Base-by-base conservation (phyloP, 1,140 invertebrate species). In the Drosophila azteca region DNA sequence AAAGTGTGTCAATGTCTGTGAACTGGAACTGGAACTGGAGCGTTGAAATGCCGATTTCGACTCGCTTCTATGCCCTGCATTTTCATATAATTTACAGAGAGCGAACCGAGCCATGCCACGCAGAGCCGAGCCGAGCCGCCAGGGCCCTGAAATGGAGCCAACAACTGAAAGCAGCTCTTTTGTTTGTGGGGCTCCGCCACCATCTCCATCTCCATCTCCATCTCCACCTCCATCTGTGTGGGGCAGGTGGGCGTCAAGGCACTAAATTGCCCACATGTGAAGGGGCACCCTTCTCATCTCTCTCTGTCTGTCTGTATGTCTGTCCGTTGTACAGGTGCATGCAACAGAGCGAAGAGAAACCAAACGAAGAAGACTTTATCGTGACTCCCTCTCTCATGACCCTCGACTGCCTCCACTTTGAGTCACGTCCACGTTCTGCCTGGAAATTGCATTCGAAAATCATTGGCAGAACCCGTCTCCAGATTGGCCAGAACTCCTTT, bases 1-100 rank as follows among this genome's bases (percentile, higher is more conserved):
- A 77, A 90, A 90, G 72, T 90, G 82, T 90, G 87, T 90, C 87
- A 90, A 90, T 90, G 87, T 70, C 87, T 90, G 87, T 90, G 87
- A 90, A 90, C 87, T 90, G 87, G 82, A 90, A 90, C 87, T 90
- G 81, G 79, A 90, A 90, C 87, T 90, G 82, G 79, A 87, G 79
- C 83, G 76, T 79, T 77, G 79, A 67, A 62, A 50, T 60, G 62
- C 66, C 59, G 55, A 81, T 79, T 84, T 74, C 67, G 66, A 48
- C 67, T 66, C 73, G 72, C 66, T 84, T 82, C 50, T 69, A 64
- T 76, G 57, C 44, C 48, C 58, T 78, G 62, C 70, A 74, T 63
- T 78, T 63, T 77, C 73, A 61, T 66, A 78, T 78, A 85, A 77
- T 85, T 85, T 81, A 71, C 66, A 54, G 64, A 22, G 59, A 50